Conservation (phyloP, 2,797 vertebrate species). For the Euphonia xanthogaster region DNA sequence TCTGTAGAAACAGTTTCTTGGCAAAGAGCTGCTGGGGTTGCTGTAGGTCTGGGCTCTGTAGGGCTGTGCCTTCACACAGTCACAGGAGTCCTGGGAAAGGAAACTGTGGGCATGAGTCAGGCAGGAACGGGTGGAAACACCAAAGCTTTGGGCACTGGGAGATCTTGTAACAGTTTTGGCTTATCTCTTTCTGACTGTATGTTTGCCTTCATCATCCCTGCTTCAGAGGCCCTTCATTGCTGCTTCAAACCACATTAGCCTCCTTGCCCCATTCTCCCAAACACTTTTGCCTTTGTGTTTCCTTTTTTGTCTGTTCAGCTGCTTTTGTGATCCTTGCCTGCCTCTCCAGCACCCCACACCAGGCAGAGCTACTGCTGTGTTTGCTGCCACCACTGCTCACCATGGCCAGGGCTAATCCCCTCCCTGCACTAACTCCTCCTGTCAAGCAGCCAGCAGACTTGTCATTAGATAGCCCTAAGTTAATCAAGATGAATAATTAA, state of each 20-base stretch:
- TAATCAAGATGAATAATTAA: background rate
- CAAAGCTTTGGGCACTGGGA: background rate
- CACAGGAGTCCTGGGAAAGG: background rate
- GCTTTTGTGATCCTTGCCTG: background rate
- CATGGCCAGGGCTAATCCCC: background rate
- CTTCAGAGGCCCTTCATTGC: background rate
- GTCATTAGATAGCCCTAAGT: background rate
- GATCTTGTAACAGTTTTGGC: background rate
- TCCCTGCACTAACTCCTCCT: background rate
- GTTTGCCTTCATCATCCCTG: background rate
- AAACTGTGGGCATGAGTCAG: background rate
- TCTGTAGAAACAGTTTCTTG: background rate
- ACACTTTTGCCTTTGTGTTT: background rate
- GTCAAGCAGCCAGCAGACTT: background rate
- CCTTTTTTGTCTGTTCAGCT: background rate
- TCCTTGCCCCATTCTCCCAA: background rate
- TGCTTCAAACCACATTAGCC: background rate
- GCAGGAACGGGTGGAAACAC: accelerated
- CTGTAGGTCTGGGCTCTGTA: background rate
- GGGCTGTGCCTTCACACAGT: background rate
- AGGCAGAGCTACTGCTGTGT: background rate
- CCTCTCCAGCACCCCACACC: background rate
- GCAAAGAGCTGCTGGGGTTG: background rate
- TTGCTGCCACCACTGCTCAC: background rate
- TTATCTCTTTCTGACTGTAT: background rate